Percentiles rank a stretch among this genome's conserved stretches.
Evolutionary conservation across 2,113 vertebrate genomes (phyloP).

Genomic region (Scolopax mira): DNA sequence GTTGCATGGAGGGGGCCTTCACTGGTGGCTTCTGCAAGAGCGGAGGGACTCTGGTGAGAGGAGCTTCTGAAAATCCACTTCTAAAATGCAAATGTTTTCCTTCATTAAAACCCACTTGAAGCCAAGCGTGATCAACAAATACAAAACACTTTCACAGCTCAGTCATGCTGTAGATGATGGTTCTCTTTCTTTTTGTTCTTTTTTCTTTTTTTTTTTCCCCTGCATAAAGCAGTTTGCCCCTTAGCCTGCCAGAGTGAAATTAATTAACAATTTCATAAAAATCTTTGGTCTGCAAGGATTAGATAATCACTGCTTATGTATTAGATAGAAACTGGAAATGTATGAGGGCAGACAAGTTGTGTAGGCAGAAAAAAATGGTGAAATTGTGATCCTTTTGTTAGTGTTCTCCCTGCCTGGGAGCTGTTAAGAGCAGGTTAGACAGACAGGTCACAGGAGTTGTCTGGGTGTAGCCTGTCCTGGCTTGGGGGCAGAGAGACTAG

Average conservation of each 20-base stretch:
- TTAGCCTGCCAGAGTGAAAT: background rate
- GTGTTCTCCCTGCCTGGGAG: background rate
- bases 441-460: background rate
- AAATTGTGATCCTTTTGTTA: background rate
- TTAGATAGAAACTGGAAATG: background rate
- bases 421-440: background rate
- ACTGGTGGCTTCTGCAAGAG: background rate
- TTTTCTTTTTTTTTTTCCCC: too few species aligned
- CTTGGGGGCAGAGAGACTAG: background rate
- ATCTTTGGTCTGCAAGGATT: background rate
- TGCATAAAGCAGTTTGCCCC: background rate
- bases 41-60: background rate
- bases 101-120: constrained; percentile 1
- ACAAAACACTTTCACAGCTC: background rate
- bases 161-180: background rate
- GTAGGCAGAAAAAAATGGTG: background rate
- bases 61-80: constrained; percentile 3
- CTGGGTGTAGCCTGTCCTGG: background rate
- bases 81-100: constrained; percentile 5
- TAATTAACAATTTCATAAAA: background rate
- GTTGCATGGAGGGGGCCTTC: background rate
- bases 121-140: background rate
- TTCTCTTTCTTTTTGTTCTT: background rate
- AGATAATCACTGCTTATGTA: background rate
- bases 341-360: background rate